Base-by-base conservation (phyloP, 2,888 invertebrate genomes). In the Merodon equestris region DNA sequence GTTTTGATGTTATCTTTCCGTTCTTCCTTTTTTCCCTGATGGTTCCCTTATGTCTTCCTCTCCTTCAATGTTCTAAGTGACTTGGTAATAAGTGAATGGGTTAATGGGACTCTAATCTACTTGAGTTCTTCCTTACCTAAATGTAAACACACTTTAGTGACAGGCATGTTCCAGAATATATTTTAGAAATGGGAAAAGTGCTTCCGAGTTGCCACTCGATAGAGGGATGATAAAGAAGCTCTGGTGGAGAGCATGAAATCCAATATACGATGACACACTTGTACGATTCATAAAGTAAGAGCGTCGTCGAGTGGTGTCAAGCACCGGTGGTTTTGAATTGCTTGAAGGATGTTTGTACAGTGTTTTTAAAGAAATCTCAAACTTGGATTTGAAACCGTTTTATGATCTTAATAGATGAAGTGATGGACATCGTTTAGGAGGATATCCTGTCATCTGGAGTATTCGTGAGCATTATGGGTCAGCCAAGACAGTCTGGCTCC, bases 211-310 rank as follows among this genome's bases (percentile, higher is more conserved):
- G 14, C 53, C 54, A 18, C 42, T 66, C 47, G 53, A 47, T 38
- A 15, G 56, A 51, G 61, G 45, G 63, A 27, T 27, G 51, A 74
- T 68, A 68, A 56, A 57, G 18, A 53, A 53, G 48, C 18, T 27
- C 2, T 40, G 18, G 54, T 42, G 18, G 34, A 53, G 14, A 15
- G 34, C 7, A 34, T 73, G 77, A 73, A 77, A 77, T 73, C 36
- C 14, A 50, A 77, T 77, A 77, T 73, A 63, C 53, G 44, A 68
- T 77, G 77, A 67, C 67, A 77, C 77, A 77, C 77, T 77, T 73
- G 63, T 70, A 51, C 50, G 63, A 45, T 74, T 61, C 54, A 36
- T 47, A 18, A 56, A 45, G 38, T 40, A 19, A 13, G 56, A 58
- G 58, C 13, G 67, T 17, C n/a, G 27, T 45, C 66, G 66, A 70